Evolutionary conservation across 1,140 invertebrate species (phyloP), one percentile per base, ranked within the genome.

Genomic region (Aphaenogaster floridana): DNA sequence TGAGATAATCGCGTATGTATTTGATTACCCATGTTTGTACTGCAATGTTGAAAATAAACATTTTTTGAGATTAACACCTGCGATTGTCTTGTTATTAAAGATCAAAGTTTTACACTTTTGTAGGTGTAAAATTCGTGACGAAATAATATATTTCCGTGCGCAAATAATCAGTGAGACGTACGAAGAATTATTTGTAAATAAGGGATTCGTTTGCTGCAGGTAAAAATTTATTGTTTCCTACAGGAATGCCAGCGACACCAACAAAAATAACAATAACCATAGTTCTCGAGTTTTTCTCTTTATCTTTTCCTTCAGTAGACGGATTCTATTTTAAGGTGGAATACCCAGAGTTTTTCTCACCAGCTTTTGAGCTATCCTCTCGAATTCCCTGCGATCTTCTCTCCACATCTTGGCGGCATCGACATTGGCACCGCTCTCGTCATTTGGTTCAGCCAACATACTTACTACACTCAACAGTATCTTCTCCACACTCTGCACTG

Each of bases 391-490:
- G 50, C 99, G 96, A 94, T 99, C 97, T 94, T 99, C 99, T 84
- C 99, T 96, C 99, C 99, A 99, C 98, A 99, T 99, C 96, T 99
- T 99, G 0, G 99, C 99, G 7, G 99, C 99, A 96, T 99, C 99
- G 0, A 99, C 99, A 96, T 99, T 99, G 1, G 99, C 99, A 42
- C 99, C 99, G 95, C 99, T 99, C 95, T 99, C 99, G 95, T 99
- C 99, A 96, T 99, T 99, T 5, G 99, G 99, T 95, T 99, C 99
- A 88, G 99, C 99, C 80, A 99, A 95, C 99, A 99, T 99, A 93
- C 99, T 99, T 83, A 99, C 98, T 69, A 99, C 99, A 78, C 99
- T 99, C 0, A 99, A 96, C 42, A 99, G 96, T 92, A 99, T 99
- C 96, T 99, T 99, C 95, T 99, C 99, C 0, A 99, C 99, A 95